Conservation (phyloP, 2,797 vertebrate species). For the Percopsis omiscomaycus region DNA sequence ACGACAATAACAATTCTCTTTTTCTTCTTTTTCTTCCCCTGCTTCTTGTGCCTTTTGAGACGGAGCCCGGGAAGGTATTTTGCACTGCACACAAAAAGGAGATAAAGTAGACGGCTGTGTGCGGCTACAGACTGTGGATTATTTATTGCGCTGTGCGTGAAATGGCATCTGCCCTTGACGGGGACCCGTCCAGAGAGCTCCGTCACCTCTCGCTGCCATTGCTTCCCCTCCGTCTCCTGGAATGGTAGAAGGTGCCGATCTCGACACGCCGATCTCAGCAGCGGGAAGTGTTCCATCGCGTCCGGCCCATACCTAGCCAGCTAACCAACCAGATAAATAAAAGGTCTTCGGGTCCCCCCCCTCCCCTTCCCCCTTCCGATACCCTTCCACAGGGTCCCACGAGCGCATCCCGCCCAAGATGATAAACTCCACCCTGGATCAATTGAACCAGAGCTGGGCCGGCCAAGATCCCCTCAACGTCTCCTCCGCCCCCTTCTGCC, state of each 20-base stretch:
- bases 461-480: conserved; percentile 36
- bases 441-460: conserved; percentile 79
- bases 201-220: conserved; percentile 26
- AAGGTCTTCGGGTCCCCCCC: conserved; percentile 34
- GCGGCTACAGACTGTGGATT: neutral
- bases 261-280: conserved; percentile 22
- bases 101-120: conserved; percentile 18
- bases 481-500: conserved; percentile 84
- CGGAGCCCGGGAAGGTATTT: conserved; percentile 22
- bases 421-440: conserved; percentile 92
- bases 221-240: conserved; percentile 30
- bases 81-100: conserved; percentile 1
- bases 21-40: conserved; percentile 20
- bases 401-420: conserved; percentile 78
- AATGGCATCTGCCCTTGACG: conserved; percentile 11
- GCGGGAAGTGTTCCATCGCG: conserved; percentile 35
- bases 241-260: conserved; percentile 38
- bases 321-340: conserved; percentile 17
- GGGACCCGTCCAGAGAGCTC: conserved; percentile 39
- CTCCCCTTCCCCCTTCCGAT: neutral
- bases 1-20: conserved; percentile 23
- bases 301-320: conserved; percentile 16
- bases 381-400: conserved; percentile 52
- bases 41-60: conserved; percentile 33
- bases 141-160: conserved; percentile 1